A percentile compares a stretch with the other conserved stretches of the same genome.
Evolutionary conservation across 1,140 invertebrate genomes (phyloP).

Genomic region (Pachyrhynchus sulphureomaculatus): DNA sequence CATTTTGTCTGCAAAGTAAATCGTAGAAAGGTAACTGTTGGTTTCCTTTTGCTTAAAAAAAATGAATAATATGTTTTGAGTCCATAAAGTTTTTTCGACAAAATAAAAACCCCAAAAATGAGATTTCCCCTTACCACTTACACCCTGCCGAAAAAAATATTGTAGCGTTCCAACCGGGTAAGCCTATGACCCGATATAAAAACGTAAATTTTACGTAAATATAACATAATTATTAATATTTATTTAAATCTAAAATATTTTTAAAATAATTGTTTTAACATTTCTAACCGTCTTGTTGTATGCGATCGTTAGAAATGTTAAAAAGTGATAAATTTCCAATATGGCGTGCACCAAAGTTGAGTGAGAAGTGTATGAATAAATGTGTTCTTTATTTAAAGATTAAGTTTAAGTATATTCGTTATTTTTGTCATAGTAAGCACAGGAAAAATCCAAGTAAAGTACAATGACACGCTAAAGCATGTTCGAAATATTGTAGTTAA

Average conservation of each 20-base stretch:
- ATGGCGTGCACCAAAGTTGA: conserved; percentile 40
- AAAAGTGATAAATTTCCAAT: conserved; percentile 12
- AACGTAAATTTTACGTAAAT: background rate
- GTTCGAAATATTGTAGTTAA: conserved; percentile 6
- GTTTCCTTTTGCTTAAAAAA: too few species aligned
- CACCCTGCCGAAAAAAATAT: background rate
- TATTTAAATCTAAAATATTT: conserved; percentile 2
- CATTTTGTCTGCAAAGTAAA: too few species aligned
- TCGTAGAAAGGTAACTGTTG: too few species aligned
- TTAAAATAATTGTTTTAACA: background rate
- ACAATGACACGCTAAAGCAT: background rate
- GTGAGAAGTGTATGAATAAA: conserved; percentile 36
- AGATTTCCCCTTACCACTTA: background rate
- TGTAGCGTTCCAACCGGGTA: background rate
- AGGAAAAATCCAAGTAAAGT: background rate
- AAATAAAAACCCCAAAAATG: too few species aligned
- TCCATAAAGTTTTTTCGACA: too few species aligned
- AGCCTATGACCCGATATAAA: background rate
- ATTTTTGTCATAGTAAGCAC: conserved; percentile 3
- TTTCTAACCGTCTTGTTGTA: background rate
- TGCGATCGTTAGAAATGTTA: conserved; percentile 7
- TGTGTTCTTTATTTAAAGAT: conserved; percentile 39
- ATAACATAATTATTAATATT: conserved; percentile 5
- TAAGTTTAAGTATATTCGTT: conserved; percentile 19
- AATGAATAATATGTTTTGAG: too few species aligned